phyloP scores from a whole-genome alignment of 2,113 vertebrate species.

The Rissa tridactyla region DNA sequence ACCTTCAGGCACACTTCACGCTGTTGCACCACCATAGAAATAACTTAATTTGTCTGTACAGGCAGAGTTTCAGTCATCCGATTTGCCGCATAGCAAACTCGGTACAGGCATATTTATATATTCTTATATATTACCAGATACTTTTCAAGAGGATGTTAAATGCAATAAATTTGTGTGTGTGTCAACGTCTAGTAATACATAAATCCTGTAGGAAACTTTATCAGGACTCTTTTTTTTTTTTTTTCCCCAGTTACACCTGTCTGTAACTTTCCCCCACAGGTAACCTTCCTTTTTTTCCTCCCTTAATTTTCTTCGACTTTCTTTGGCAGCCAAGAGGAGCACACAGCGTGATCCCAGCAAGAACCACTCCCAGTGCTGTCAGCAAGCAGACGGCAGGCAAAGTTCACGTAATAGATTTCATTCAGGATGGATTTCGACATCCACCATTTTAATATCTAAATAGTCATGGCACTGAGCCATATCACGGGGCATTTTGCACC shows the following conservation, averaged over 20 bases:
- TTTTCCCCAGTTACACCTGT: neutral
- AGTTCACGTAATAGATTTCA: neutral
- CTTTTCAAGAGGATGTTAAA: neutral
- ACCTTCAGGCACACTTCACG: fast-evolving
- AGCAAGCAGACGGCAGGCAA: neutral
- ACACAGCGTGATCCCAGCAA: neutral
- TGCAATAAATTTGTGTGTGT: neutral
- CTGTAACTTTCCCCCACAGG: neutral
- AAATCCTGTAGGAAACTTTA: neutral
- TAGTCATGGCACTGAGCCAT: neutral
- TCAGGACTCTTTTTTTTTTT: no score
- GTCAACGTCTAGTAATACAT: neutral
- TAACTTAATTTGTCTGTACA: fast-evolving
- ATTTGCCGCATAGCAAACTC: neutral
- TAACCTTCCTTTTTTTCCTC: neutral
- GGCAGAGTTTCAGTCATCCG: neutral
- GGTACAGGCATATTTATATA: neutral
- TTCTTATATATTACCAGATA: neutral
- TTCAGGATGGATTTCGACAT: neutral
- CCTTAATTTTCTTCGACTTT: neutral
- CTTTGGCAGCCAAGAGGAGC: neutral
- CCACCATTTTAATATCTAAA: neutral
- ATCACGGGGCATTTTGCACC: neutral
- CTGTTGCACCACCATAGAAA: neutral
- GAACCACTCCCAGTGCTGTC: neutral